Percentiles rank a stretch among this genome's conserved stretches.
phyloP scores from a whole-genome alignment of 2,888 invertebrate species.

The Steinernema carpocapsae region DNA sequence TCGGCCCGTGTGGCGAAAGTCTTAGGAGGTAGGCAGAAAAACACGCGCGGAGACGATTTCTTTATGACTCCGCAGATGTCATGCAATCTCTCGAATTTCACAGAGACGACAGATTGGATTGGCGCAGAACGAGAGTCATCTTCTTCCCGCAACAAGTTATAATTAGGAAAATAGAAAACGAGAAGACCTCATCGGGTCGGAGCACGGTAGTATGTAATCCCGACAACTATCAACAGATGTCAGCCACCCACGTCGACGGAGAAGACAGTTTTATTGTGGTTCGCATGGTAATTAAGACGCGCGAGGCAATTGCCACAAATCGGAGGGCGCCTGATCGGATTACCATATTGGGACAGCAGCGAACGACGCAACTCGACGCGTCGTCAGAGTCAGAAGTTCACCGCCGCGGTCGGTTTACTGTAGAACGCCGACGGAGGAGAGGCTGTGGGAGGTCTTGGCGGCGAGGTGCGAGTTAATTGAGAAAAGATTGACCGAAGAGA shows the following conservation, averaged over 20 bases:
- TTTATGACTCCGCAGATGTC: constrained; percentile 29
- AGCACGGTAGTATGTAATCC: no score
- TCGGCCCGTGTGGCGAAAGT: background rate
- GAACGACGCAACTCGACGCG: no score
- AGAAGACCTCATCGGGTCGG: background rate
- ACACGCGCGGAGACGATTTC: background rate
- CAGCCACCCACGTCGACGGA: constrained; percentile 15
- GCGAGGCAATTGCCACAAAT: constrained; percentile 29
- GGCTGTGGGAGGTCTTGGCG: no score
- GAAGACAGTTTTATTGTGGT: background rate
- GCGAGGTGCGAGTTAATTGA: no score
- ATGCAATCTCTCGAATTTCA: constrained; percentile 33
- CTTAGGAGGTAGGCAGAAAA: constrained; percentile 3
- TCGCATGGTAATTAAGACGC: constrained; percentile 19
- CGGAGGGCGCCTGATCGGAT: constrained; percentile 17
- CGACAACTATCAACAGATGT: constrained; percentile 17
- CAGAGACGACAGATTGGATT: constrained; percentile 22
- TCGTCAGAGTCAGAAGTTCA: no score
- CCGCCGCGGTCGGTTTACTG: no score
- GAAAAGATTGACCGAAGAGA: no score
- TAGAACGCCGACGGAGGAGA: no score
- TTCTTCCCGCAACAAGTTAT: constrained; percentile 15
- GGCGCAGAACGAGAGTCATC: background rate
- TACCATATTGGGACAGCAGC: constrained; percentile 16
- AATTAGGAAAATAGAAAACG: constrained; percentile 31